phyloP scores from a whole-genome alignment of 2,888 invertebrate genomes.

The Dendrolimus pini region DNA sequence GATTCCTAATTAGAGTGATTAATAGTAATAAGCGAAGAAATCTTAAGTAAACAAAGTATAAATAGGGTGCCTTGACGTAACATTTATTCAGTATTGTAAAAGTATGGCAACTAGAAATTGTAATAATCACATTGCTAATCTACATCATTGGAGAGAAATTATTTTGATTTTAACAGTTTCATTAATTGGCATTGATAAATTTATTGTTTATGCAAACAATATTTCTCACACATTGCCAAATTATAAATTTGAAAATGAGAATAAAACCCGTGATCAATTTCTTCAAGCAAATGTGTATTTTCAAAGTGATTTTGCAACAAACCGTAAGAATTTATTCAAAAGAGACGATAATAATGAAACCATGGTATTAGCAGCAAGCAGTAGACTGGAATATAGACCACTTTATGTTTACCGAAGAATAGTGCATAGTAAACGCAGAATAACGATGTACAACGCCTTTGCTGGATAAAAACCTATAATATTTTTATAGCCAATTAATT shows the following conservation, averaged over 20 bases:
- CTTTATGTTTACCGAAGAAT: slow-evolving; percentile 56
- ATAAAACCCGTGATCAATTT: neutral
- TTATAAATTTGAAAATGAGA: neutral
- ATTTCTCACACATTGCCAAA: too few species aligned
- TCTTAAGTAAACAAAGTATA: neutral
- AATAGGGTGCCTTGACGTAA: too few species aligned
- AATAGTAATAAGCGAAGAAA: neutral
- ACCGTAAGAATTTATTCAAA: neutral
- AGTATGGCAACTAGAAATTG: too few species aligned
- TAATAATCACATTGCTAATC: too few species aligned
- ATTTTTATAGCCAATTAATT: slow-evolving; percentile 2
- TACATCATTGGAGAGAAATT: too few species aligned
- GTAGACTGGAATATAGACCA: slow-evolving; percentile 50
- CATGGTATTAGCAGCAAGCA: slow-evolving; percentile 18
- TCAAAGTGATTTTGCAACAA: neutral
- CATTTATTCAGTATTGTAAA: too few species aligned
- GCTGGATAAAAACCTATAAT: slow-evolving; percentile 36
- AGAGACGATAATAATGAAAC: neutral
- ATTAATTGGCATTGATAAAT: too few species aligned
- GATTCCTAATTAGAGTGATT: neutral
- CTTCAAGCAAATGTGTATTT: neutral
- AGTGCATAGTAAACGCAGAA: slow-evolving; percentile 56
- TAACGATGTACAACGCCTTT: slow-evolving; percentile 62
- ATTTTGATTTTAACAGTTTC: too few species aligned
- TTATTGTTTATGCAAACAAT: too few species aligned